Evolutionary conservation across 2,888 invertebrate genomes (phyloP), one percentile per base, ranked within the genome.

Genomic region (Osmoderma eremita): DNA sequence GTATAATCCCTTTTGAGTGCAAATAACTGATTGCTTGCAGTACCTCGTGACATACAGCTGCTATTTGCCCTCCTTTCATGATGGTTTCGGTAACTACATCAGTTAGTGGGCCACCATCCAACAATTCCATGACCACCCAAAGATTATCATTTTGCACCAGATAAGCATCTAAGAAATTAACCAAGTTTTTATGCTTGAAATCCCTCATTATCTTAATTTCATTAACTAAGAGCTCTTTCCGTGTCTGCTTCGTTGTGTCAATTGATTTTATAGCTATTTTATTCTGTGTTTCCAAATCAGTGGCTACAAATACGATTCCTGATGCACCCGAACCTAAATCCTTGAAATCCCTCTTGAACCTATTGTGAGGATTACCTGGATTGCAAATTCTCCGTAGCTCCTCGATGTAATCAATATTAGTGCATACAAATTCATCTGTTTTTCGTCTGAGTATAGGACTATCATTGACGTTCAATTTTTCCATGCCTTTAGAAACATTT

Each of bases 11-110:
- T 81, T 90, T 91, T 50, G 90, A 88, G 82, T 97, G 97, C 12
- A 97, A 85, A 83, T 97, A 98, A 69, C 91, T 88, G 50, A 98
- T 88, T 0, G 96, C 98, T 79, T 92, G 90, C 3, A 98, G 83
- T 48, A 93, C 91, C 83, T 98, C 97, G 20, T 91, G 88, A 76
- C 95, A 94, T 4, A 98, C 95, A 1, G 97, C 95, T 0, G 98
- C 97, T 63, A 98, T 98, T 80, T 98, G 98, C 0, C 92, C 91
- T 79, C 98, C 97, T 76, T 96, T 95, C 94, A 98, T 94, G 5
- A 97, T 91, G 0, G 97, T 97, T 82, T 98, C 97, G 8, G 95
- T 97, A 39, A 98, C 98, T 0, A 98, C 97, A 78, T 98, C 97
- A 0, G 98, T 98, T 51, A 98, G 84, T 6, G 97, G 95, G 0